These are phyloP conservation scores for Chymomyza costata DNA, from an alignment of 1,140 invertebrate genomes.

Conservation along the genomic window DNA sequence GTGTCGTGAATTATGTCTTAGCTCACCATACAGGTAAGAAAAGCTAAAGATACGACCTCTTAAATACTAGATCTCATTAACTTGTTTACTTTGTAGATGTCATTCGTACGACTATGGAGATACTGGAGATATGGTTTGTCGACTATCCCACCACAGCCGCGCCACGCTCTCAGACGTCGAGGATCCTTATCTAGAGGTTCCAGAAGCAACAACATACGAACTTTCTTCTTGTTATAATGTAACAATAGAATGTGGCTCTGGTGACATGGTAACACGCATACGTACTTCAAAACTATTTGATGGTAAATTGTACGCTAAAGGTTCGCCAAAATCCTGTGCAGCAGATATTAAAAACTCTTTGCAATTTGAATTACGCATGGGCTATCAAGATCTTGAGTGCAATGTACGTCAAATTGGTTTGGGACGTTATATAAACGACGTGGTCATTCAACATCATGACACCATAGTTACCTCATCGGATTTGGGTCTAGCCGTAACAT, in stretches of 20 bases:
- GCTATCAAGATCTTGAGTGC: conserved; percentile 93
- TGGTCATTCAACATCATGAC: conserved; percentile 95
- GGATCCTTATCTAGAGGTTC: conserved; percentile 92
- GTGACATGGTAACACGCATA: conserved; percentile 94
- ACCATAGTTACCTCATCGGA: conserved; percentile 96
- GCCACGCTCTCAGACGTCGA: conserved; percentile 92
- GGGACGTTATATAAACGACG: conserved; percentile 91
- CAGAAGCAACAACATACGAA: conserved; percentile 93
- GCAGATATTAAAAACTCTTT: conserved; percentile 88
- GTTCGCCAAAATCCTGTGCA: conserved; percentile 93
- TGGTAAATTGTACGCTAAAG: conserved; percentile 95
- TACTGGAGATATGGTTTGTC: conserved; percentile 93
- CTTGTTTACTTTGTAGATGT: conserved; percentile 79
- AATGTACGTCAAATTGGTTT: conserved; percentile 90
- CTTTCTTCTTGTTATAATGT: conserved; percentile 96
- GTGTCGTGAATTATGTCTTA: conserved; percentile 90
- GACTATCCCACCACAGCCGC: conserved; percentile 92
- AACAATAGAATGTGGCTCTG: conserved; percentile 91
- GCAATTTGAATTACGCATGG: conserved; percentile 92
- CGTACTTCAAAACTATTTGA: conserved; percentile 94
- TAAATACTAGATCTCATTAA: neutral
- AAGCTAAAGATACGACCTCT: neutral
- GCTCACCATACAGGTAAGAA: conserved; percentile 83
- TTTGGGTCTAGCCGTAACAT: conserved; percentile 92
- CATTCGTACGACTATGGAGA: conserved; percentile 96